These are phyloP conservation scores for Aspiorhynchus laticeps DNA, from an alignment of 2,113 vertebrate genomes.

Conservation along the genomic window DNA sequence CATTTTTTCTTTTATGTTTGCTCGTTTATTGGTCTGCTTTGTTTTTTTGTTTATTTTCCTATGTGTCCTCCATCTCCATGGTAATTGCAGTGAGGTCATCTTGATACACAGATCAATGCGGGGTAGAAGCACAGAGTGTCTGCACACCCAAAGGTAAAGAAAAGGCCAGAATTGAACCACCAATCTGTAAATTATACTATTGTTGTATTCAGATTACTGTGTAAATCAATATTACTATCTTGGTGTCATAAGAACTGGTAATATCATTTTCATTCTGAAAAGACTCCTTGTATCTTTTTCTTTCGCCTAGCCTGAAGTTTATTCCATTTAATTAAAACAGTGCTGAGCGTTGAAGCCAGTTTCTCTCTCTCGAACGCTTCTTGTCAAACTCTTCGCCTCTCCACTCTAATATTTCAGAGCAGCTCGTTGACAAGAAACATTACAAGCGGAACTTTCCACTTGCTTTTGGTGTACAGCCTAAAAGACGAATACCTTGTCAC, in stretches of 20 bases:
- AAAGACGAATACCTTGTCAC: slow-evolving; percentile 13
- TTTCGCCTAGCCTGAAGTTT: slow-evolving; percentile 16
- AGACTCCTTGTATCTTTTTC: background rate
- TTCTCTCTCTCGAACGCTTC: slow-evolving; percentile 20
- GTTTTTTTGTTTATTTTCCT: slow-evolving; percentile 83
- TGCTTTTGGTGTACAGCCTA: slow-evolving; percentile 41
- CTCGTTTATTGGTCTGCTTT: slow-evolving; percentile 71
- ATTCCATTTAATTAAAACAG: slow-evolving; percentile 23
- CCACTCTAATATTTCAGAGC: slow-evolving; percentile 17
- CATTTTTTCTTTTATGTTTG: slow-evolving; percentile 59
- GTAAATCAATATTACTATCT: background rate
- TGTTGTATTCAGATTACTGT: background rate
- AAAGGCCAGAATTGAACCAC: slow-evolving; percentile 22
- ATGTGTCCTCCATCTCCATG: slow-evolving; percentile 89
- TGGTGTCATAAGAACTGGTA: background rate
- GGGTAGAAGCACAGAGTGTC: slow-evolving; percentile 98
- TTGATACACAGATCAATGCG: slow-evolving; percentile 96
- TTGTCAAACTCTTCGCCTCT: slow-evolving; percentile 28
- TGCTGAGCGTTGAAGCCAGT: background rate
- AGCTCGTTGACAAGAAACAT: slow-evolving; percentile 39
- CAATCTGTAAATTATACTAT: slow-evolving; percentile 1
- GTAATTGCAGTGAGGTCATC: slow-evolving; percentile 98
- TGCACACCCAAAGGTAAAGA: slow-evolving; percentile 93
- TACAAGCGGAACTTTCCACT: slow-evolving; percentile 55
- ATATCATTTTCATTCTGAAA: slow-evolving; percentile 6